Conservation (phyloP, 1,140 invertebrate genomes). For the Caerostris darwini region DNA sequence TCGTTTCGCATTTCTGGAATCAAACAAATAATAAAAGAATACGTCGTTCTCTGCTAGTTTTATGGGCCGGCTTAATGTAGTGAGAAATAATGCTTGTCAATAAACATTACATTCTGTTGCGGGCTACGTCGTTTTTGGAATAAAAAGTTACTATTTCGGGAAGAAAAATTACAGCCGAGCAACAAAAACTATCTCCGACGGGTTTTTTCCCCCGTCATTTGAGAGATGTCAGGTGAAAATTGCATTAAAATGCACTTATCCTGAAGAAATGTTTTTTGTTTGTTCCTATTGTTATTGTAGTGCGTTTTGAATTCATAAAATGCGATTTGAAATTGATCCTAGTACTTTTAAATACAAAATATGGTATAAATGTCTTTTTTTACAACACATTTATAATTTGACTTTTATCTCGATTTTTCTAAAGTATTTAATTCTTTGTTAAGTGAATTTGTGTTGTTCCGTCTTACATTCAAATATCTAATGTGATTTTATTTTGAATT, state of each 20-base stretch:
- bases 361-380: no score
- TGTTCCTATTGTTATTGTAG: not conserved
- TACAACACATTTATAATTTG: no score
- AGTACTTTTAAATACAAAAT: not conserved
- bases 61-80: slow-evolving; percentile 48
- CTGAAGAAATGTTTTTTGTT: not conserved
- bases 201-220: not conserved
- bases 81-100: slow-evolving; percentile 65
- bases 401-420: no score
- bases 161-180: not conserved
- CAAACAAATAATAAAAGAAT: slow-evolving; percentile 15
- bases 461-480: no score
- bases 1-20: slow-evolving; percentile 41
- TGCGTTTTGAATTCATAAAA: not conserved
- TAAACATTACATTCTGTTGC: slow-evolving; percentile 55
- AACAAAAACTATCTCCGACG: not conserved
- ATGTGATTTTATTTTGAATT: no score
- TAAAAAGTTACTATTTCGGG: slow-evolving; percentile 3
- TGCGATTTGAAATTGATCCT: not conserved
- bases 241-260: slow-evolving; percentile 36
- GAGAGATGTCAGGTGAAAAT: slow-evolving; percentile 21
- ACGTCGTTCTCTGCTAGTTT: slow-evolving; percentile 24
- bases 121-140: not conserved
- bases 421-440: no score
- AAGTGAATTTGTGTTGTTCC: no score